Evolutionary conservation across 2,113 vertebrate species (phyloP).

Genomic region (Arvicanthis niloticus): DNA sequence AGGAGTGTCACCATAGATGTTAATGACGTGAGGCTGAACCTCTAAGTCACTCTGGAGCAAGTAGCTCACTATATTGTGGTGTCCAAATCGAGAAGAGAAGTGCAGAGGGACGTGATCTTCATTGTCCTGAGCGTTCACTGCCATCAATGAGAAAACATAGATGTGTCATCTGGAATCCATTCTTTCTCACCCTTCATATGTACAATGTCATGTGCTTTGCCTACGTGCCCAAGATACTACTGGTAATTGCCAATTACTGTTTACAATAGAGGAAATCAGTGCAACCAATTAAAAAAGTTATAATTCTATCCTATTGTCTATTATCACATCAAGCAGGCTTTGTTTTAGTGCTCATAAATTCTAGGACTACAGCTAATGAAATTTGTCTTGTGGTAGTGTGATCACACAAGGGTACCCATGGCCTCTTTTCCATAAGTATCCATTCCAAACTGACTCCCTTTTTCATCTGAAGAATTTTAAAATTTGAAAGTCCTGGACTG

Average conservation of each 20-base stretch:
- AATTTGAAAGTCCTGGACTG: neutral
- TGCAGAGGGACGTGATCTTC: slow-evolving; percentile 96
- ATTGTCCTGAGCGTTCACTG: slow-evolving; percentile 96
- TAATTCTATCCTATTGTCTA: slow-evolving; percentile 30
- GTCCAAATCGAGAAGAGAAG: slow-evolving; percentile 96
- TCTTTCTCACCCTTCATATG: neutral
- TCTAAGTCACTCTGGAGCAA: slow-evolving; percentile 92
- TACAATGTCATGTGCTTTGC: neutral
- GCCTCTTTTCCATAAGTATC: slow-evolving; percentile 13
- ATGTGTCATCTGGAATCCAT: neutral
- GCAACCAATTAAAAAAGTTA: slow-evolving; percentile 47
- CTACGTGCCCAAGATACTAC: neutral
- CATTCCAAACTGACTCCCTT: neutral
- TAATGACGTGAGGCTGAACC: slow-evolving; percentile 93
- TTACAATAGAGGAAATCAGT: slow-evolving; percentile 62
- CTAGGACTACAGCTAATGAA: slow-evolving; percentile 35
- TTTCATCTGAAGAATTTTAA: neutral
- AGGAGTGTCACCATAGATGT: slow-evolving; percentile 96
- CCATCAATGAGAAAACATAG: slow-evolving; percentile 18
- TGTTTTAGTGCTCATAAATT: slow-evolving; percentile 45
- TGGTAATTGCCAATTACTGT: slow-evolving; percentile 58
- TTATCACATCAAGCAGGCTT: slow-evolving; percentile 20
- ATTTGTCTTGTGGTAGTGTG: slow-evolving; percentile 20
- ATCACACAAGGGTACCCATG: neutral
- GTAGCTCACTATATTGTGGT: slow-evolving; percentile 91